Conservation (phyloP, 2,113 vertebrate genomes). For the Eleginops maclovinus region DNA sequence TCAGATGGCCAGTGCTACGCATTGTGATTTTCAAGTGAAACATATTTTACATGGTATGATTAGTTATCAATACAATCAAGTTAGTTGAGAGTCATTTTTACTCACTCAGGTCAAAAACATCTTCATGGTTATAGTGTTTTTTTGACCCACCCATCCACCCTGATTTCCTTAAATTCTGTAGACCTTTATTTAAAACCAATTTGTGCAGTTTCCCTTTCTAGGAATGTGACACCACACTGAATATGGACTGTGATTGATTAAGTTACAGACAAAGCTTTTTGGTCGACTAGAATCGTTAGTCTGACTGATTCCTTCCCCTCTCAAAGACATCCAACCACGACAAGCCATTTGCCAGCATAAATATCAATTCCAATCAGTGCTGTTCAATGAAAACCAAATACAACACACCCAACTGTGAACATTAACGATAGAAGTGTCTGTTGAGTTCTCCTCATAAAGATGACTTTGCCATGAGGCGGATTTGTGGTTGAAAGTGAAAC, state of each 20-base stretch:
- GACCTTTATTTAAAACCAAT: no score
- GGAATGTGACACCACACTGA: no score
- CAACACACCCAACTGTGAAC: not conserved
- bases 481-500: conserved; percentile 59
- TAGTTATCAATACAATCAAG: no score
- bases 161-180: no score
- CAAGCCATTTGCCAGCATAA: conserved; percentile 21
- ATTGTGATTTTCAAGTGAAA: no score
- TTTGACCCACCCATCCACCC: no score
- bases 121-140: no score
- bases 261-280: conserved; percentile 27
- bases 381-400: not conserved
- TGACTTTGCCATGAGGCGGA: conserved; percentile 37
- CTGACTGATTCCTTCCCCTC: conserved; percentile 21
- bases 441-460: conserved; percentile 9
- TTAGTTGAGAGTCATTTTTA: no score
- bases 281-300: conserved; percentile 24
- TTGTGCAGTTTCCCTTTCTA: no score
- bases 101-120: no score
- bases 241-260: not conserved
- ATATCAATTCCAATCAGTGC: conserved; percentile 11
- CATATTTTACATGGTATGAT: no score
- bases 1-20: no score
- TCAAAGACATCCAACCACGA: conserved; percentile 17
- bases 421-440: not conserved